A percentile compares a stretch with the other conserved stretches of the same genome.
Conservation (phyloP, 2,888 invertebrate species). For the Tiliacea citrago region DNA sequence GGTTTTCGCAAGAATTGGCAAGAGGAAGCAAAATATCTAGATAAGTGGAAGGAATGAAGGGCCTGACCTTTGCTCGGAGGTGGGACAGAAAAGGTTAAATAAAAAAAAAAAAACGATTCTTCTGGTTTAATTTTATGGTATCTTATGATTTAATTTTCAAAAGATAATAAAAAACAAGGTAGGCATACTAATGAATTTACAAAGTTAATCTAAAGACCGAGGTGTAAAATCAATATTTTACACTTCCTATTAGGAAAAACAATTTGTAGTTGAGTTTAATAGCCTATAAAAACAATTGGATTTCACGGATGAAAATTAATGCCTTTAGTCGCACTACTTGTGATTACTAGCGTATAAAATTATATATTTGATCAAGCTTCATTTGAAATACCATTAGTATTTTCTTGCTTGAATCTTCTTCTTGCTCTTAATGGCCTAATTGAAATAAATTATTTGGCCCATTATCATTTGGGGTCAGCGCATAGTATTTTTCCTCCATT, state of each 20-base stretch:
- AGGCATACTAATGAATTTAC: background rate
- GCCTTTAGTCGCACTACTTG: background rate
- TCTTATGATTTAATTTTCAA: background rate
- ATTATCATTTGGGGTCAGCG: background rate
- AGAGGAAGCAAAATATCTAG: background rate
- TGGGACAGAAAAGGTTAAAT: background rate
- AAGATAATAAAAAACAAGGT: background rate
- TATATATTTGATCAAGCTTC: background rate
- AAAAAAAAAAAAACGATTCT: background rate
- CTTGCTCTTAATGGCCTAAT: background rate
- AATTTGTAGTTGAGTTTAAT: slow-evolving; percentile 21
- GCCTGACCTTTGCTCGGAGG: no score
- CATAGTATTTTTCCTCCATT: background rate
- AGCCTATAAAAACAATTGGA: slow-evolving; percentile 30
- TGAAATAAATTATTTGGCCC: background rate
- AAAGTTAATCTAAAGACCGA: slow-evolving; percentile 2
- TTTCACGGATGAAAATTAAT: slow-evolving; percentile 38
- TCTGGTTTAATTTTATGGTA: background rate
- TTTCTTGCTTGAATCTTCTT: background rate
- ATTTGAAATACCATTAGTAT: background rate
- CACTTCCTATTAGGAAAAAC: slow-evolving; percentile 12
- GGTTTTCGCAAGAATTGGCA: background rate
- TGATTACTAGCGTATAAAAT: background rate
- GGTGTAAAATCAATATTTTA: slow-evolving; percentile 46
- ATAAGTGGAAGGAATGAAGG: background rate